Evolutionary conservation across 2,888 invertebrate species (phyloP), one percentile per base, ranked within the genome.

Genomic region (Arctia plantaginis): DNA sequence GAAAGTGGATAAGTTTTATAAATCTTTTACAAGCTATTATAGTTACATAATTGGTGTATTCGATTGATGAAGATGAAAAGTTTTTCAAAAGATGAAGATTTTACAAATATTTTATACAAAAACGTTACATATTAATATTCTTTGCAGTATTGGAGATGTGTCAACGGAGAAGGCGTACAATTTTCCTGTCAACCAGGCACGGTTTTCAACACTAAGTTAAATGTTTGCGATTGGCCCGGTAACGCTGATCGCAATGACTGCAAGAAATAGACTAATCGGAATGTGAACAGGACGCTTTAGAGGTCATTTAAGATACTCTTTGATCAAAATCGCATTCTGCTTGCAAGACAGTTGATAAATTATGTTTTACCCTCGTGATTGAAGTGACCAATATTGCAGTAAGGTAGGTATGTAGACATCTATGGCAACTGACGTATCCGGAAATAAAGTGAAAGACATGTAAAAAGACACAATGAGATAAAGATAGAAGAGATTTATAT

Each of bases 101-200:
- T n/a, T n/a, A n/a, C n/a, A n/a, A n/a, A n/a, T n/a, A n/a, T n/a
- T n/a, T n/a, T n/a, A 51, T n/a, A 51, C n/a, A 12, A 23, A 62
- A 62, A 18, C 0, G 15, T 30, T 27, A 8, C 12, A 33, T 47
- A 10, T 33, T 2, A n/a, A 41, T 64, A 35, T 73, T 72, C n/a
- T 65, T 51, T 35, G n/a, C 93, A 98, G 98, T 99, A 98, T 87
- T 98, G 98, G 95, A 97, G 98, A 77, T 99, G 99, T 89, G 97
- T 98, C 35, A 97, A 98, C 89, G 98, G 98, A 10, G 97, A 97
- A 87, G 97, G 97, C 7, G 93, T 97, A 69, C 97, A 97, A 83
- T 98, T 98, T 89, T 95, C 96, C 23, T 99, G 99, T 88, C 96
- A 97, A 80, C 95, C 96, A 0, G 98, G 98, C 39, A 97, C 98